A percentile compares a stretch with the other conserved stretches of the same genome.
Conservation (phyloP, 2,113 vertebrate genomes). For the Pachyramphus minor region DNA sequence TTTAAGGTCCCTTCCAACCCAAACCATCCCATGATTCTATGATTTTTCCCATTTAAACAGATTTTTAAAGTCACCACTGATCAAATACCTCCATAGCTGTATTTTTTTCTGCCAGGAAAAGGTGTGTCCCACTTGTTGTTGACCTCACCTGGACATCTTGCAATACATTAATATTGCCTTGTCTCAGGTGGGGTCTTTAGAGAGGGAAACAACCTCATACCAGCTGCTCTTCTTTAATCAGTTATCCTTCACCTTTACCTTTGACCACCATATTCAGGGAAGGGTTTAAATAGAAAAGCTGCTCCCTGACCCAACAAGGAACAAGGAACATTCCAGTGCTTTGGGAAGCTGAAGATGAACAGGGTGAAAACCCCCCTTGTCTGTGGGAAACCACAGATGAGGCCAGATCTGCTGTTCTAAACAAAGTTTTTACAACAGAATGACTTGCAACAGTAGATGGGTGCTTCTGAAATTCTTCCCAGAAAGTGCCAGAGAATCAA, state of each 20-base stretch:
- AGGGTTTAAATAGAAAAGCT: neutral
- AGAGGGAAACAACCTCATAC: neutral
- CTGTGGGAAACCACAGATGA: conserved; percentile 20
- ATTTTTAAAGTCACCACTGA: neutral
- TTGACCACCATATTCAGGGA: neutral
- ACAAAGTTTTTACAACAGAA: conserved; percentile 32
- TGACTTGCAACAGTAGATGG: conserved; percentile 2
- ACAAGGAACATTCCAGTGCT: neutral
- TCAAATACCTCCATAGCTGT: neutral
- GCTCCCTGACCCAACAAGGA: neutral
- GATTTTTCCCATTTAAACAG: neutral
- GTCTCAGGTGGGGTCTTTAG: neutral
- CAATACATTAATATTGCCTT: neutral
- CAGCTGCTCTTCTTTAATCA: neutral
- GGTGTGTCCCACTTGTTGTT: neutral
- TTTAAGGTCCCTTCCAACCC: neutral
- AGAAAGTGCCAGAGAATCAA: neutral
- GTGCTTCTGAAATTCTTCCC: conserved; percentile 29
- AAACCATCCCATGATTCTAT: neutral
- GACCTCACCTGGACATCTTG: neutral
- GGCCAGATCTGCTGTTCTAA: neutral
- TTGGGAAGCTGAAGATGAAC: neutral
- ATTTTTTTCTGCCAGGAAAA: neutral
- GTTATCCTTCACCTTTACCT: neutral
- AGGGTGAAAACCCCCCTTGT: neutral